These are phyloP conservation scores for Aptenodytes patagonicus DNA, from an alignment of 2,113 vertebrate genomes.

Conservation along the genomic window DNA sequence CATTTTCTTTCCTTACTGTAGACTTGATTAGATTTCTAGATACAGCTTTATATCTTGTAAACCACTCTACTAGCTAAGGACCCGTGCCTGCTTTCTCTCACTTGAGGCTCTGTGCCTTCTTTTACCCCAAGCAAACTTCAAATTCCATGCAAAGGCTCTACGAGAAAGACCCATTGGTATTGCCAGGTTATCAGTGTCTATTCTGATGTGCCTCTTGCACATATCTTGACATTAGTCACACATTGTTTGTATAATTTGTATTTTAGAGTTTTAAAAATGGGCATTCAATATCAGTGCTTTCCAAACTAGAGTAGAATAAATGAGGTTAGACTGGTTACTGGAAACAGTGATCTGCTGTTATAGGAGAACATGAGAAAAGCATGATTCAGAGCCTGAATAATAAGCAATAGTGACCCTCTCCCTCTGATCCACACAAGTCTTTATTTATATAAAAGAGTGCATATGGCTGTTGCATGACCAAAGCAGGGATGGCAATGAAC, in stretches of 20 bases:
- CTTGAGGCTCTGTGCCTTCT: background rate
- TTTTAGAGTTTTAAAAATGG: background rate
- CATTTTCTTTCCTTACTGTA: background rate
- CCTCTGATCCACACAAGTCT: background rate
- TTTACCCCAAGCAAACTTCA: background rate
- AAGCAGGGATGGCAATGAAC: background rate
- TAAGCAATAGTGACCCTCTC: background rate
- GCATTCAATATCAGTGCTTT: background rate
- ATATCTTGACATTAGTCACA: background rate
- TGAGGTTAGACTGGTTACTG: background rate
- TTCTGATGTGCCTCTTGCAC: background rate
- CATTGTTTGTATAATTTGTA: background rate
- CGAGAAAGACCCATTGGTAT: too few relatives aligned
- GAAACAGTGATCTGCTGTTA: background rate
- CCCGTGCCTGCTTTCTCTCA: background rate
- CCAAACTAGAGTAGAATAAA: background rate
- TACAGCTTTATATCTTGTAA: background rate
- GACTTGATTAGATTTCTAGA: background rate
- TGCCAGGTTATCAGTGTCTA: background rate
- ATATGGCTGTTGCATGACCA: accelerated
- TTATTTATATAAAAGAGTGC: accelerated
- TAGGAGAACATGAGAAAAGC: background rate
- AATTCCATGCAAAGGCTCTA: background rate
- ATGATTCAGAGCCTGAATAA: background rate
- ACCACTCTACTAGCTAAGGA: background rate